A percentile compares a stretch with the other conserved stretches of the same genome.
Evolutionary conservation across 2,113 vertebrate species (phyloP).

Genomic region (Oryzias celebensis): DNA sequence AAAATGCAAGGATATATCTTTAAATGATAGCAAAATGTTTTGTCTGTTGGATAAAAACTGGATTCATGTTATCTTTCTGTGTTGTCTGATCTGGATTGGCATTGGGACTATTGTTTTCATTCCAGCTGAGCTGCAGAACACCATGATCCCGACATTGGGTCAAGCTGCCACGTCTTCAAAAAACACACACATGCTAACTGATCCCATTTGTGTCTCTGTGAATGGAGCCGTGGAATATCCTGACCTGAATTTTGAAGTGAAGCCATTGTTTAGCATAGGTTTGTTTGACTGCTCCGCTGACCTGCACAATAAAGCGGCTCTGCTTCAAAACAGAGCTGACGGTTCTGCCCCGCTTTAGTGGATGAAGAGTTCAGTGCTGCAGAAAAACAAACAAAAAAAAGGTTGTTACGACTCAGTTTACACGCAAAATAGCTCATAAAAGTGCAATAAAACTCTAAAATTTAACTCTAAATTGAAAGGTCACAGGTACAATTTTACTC

Average conservation of each 20-base stretch:
- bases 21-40: no score
- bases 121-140: conserved; percentile 22
- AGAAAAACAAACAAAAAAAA: no score
- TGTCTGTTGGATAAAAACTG: neutral
- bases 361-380: no score
- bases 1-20: no score
- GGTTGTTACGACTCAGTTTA: no score
- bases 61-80: neutral
- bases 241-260: no score
- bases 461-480: no score
- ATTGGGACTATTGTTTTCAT: conserved; percentile 12
- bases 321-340: no score
- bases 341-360: no score
- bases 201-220: conserved; percentile 20
- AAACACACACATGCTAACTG: neutral
- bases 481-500: no score
- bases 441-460: no score
- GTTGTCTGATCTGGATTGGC: conserved; percentile 5
- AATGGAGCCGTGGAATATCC: neutral
- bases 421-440: no score
- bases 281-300: neutral
- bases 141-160: conserved; percentile 3
- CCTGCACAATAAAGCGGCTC: neutral
- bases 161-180: conserved; percentile 13
- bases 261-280: conserved; percentile 4